Base-by-base conservation (phyloP, 2,797 vertebrate species). In the Acipenser transmontanus region DNA sequence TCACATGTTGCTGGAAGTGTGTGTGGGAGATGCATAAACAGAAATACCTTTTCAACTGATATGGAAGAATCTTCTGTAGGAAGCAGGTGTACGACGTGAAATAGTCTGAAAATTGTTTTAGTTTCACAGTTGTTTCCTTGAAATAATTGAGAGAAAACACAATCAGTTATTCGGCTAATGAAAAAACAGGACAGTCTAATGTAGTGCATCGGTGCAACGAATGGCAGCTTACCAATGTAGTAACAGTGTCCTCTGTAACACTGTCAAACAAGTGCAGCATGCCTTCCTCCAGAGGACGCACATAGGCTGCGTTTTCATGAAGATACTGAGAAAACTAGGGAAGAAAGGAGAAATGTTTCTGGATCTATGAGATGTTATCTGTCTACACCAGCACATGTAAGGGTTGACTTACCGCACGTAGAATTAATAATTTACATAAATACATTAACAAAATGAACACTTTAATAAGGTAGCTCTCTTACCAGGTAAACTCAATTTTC, bases 261-360 rank as follows among this genome's bases (percentile, higher is more conserved):
- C 93, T 98, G 81, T 96, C 90, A 79, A 95, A 93, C 75, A 99
- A 80, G 59, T 92, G 94, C 69, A 94, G 76, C 79, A 98, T 92
- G 73, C 94, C 93, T 75, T 98, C 96, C 92, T 99, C 97, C 65
- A 99, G 92, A 71, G 96, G 97, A 83, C 97, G 97, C 79, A 99
- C 93, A 8, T 94, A 97, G 0, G 91, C 88, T 1, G 97, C 97
- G 59, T 98, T 99, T 85, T 99, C 96, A 77, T 98, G 96, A 12
- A 99, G 92, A 76, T 97, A 91, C 69, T 98, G 95, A 6, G 95
- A 94, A 72, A 98, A 98, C 97, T 99, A 72, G 70, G 70, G 0
- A 60, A 61, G 64, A 49, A 69, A 49, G 78, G n/a, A 10, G n/a
- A 14, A 48, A 1, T 1, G 50, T n/a, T 52, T 34, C 4, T 34